Percentiles rank a stretch among this genome's conserved stretches.
phyloP scores from a whole-genome alignment of 2,113 vertebrate species.

The Plectropomus leopardus region DNA sequence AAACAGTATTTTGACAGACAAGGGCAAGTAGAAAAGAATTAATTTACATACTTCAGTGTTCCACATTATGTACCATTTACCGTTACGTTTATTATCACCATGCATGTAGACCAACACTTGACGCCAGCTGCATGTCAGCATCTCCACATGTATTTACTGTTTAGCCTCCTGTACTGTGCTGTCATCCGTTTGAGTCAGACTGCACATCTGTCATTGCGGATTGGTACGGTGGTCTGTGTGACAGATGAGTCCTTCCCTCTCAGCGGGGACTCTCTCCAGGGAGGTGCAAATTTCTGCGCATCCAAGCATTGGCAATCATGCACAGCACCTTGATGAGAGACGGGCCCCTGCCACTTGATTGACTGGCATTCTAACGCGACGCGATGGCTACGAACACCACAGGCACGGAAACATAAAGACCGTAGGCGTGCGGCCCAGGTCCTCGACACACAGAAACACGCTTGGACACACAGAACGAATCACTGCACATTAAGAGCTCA shows the following conservation, averaged over 20 bases:
- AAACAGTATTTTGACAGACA: background rate
- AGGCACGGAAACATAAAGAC: constrained; percentile 61
- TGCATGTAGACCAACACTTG: constrained; percentile 17
- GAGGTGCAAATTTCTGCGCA: constrained; percentile 78
- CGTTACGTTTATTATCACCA: constrained; percentile 5
- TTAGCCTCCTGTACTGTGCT: constrained; percentile 53
- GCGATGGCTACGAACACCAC: constrained; percentile 70
- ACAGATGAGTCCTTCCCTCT: constrained; percentile 80
- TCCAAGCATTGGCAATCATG: constrained; percentile 81
- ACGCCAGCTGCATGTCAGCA: constrained; percentile 36
- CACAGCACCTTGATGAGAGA: constrained; percentile 82
- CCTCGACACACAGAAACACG: constrained; percentile 59
- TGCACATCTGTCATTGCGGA: constrained; percentile 78
- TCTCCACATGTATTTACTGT: constrained; percentile 60
- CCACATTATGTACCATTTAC: background rate
- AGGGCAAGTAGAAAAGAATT: background rate
- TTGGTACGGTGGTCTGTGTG: constrained; percentile 69
- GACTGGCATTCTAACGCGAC: constrained; percentile 80
- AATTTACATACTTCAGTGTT: background rate
- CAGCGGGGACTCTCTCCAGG: constrained; percentile 63
- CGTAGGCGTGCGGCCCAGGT: constrained; percentile 27
- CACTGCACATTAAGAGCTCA: constrained; percentile 63
- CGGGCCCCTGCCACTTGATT: constrained; percentile 78
- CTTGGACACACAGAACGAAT: constrained; percentile 71
- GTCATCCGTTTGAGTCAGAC: constrained; percentile 72